Base-by-base conservation (phyloP, 2,113 vertebrate species). In the Microcebus griseorufus region DNA sequence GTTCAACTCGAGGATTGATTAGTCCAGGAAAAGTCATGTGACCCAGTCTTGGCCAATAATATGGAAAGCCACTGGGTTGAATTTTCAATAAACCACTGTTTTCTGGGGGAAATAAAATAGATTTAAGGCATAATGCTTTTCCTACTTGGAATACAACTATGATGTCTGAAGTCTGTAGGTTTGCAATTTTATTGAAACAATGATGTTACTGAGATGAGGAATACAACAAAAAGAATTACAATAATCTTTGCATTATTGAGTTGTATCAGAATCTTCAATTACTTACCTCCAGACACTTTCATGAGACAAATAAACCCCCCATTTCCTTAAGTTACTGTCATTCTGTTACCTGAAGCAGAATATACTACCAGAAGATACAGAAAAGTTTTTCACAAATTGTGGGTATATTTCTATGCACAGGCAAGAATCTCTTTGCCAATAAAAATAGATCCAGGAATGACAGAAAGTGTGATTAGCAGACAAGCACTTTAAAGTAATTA, bases 101-200 rank as follows among this genome's bases (percentile, higher is more conserved):
- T 73, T 75, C 51, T 58, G 39, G 48, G 5, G 7, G 5, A 0
- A 22, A 76, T 45, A 32, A 23, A 45, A 25, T 23, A 48, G 14
- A 81, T 58, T 72, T 76, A 12, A 82, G 69, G 17, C 13, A 90
- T 25, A 27, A 45, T 29, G 13, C 9, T 96, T 94, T 93, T 48
- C 32, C 81, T 92, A 23, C 13, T 45, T 70, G 25, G 7, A 89
- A 83, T 75, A 67, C 78, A 96, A 58, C 10, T 58, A 29, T 86
- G 37, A 55, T 42, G 1, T 78, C 51, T 79, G n/a, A 45, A 48
- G 16, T 67, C 48, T 91, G 6, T 12, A 82, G 42, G 0, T 58
- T 86, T 93, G 37, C 6, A 42, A 22, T 69, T 70, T 95, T 86
- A 55, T 80, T 88, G 7, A 78, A 95, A 96, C 18, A 86, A 25